Base-by-base conservation (phyloP, 2,113 vertebrate species). In the Circaetus gallicus region DNA sequence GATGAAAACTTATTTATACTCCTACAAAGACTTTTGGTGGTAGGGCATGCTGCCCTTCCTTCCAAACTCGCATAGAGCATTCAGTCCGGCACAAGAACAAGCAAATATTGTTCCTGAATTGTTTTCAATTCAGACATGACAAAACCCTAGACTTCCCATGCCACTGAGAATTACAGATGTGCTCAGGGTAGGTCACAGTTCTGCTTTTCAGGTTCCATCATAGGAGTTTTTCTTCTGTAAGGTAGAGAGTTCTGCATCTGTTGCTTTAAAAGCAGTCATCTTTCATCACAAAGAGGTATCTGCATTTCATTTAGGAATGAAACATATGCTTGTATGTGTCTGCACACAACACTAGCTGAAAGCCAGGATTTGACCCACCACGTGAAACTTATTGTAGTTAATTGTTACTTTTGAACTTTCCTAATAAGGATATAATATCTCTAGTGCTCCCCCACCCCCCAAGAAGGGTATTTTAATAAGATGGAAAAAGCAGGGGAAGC, bases 401-500 rank as follows among this genome's bases (percentile, higher is more conserved):
- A 89, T 15, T 18, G 5, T 6, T 73, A 58, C 77, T 76, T 89
- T 82, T 95, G 91, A 95, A 96, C 86, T 80, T 87, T 65, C 56
- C 94, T 82, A 82, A 84, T 69, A 95, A 84, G 66, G 73, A 34
- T 77, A 55, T 66, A 77, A 6, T 50, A 85, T 50, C 53, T 91
- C 34, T 7, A 76, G 36, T 36, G 13, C 31, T 26, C 11, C 4
- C n/a, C n/a, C 13, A 5, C 22, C 7, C 13, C 3, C 0, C 8
- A 6, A 40, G 26, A 85, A 38, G 13, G 53, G 38, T 79, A 89
- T 94, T 96, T 97, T 95, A 91, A 80, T 90, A 88, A 86, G 79
- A 96, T 96, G 95, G 96, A 97, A 97, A 97, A 96, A 95, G 81
- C 38, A 77, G 59, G 62, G 22, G 71, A 90, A 94, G 86, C 53